A percentile compares a stretch with the other conserved stretches of the same genome.
phyloP scores from a whole-genome alignment of 2,797 vertebrate genomes.

The Eupleurogrammus muticus region DNA sequence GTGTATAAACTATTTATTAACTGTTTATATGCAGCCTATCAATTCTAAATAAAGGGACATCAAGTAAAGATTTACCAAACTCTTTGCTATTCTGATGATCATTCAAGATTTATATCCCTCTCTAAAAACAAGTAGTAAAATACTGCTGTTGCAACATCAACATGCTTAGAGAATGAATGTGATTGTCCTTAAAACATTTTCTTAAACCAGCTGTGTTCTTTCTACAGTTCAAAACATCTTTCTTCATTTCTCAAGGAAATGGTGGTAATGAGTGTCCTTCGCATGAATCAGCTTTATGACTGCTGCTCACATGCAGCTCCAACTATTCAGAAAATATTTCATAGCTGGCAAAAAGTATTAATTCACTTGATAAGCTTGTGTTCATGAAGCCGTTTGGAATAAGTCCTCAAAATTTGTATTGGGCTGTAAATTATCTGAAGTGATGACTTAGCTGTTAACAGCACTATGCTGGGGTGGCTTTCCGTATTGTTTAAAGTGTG shows the following conservation, averaged over 20 bases:
- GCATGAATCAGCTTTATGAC: conserved; percentile 29
- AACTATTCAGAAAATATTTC: conserved; percentile 32
- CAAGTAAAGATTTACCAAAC: no score
- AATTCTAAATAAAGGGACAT: background rate
- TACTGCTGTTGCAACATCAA: background rate
- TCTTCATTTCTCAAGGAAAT: conserved; percentile 23
- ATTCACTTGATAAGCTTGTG: conserved; percentile 4
- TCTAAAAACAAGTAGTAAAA: conserved; percentile 25
- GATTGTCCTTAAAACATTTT: conserved; percentile 8
- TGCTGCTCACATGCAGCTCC: conserved; percentile 28
- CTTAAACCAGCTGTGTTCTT: conserved; percentile 24
- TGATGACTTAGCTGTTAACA: background rate
- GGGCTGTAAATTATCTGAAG: background rate
- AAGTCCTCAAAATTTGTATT: conserved; percentile 12
- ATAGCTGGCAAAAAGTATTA: conserved; percentile 26
- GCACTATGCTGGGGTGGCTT: background rate
- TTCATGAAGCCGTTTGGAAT: conserved; percentile 42
- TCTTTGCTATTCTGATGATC: conserved; percentile 5
- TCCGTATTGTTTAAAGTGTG: background rate
- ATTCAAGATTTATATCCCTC: conserved; percentile 24
- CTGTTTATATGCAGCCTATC: background rate
- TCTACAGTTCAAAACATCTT: conserved; percentile 34
- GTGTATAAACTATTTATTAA: background rate
- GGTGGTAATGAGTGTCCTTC: conserved; percentile 31
- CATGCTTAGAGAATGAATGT: conserved; percentile 1